Conservation (phyloP, 2,888 invertebrate genomes). For the Gibbula magus region DNA sequence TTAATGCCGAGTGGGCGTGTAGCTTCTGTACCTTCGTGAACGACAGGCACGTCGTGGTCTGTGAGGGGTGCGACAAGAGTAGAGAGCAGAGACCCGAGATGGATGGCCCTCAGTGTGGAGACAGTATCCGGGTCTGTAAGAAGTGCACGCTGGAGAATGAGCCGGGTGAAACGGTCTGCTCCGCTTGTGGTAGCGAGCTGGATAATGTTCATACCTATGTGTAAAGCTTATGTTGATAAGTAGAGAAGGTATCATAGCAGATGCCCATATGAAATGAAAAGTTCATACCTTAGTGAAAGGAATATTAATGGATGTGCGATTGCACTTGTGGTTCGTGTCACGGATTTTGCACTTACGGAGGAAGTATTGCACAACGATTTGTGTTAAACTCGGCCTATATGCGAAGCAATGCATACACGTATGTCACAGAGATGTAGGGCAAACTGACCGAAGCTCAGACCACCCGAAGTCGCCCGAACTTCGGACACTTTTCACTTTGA, state of each 20-base stretch:
- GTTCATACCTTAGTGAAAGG: too few species aligned
- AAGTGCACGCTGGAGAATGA: constrained; percentile 48
- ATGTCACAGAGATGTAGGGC: too few species aligned
- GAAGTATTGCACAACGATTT: background rate
- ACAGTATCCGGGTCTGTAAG: constrained; percentile 38
- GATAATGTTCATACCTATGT: constrained; percentile 28
- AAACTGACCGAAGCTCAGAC: too few species aligned
- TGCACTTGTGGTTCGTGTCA: background rate
- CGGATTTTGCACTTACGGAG: background rate
- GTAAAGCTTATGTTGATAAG: too few species aligned
- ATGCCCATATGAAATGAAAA: too few species aligned
- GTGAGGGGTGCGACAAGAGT: constrained; percentile 6
- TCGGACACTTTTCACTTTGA: too few species aligned
- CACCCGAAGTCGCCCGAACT: too few species aligned
- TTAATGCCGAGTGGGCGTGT: background rate
- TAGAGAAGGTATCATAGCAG: background rate
- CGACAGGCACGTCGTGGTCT: background rate
- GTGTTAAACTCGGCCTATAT: background rate
- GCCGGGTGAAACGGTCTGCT: constrained; percentile 32
- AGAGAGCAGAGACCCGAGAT: constrained; percentile 30
- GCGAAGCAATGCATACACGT: too few species aligned
- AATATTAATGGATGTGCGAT: background rate
- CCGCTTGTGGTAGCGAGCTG: constrained; percentile 35
- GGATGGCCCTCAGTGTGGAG: constrained; percentile 37
- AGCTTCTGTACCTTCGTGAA: constrained; percentile 9